phyloP scores from a whole-genome alignment of 2,113 vertebrate species.

The Ochotona curzoniae region DNA sequence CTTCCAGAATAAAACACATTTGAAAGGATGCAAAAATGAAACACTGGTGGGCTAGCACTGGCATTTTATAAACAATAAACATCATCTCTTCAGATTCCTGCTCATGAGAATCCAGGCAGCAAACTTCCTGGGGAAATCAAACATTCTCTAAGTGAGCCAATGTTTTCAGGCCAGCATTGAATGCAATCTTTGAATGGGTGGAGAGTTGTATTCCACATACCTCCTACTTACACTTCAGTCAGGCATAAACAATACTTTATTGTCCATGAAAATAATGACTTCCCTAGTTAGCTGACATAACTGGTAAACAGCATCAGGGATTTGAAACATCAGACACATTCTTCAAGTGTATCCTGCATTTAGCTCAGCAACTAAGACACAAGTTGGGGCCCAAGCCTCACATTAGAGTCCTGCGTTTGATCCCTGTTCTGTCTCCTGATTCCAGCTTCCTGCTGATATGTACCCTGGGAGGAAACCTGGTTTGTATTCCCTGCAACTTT shows the following conservation, averaged over 20 bases:
- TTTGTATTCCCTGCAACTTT: no score
- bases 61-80: neutral
- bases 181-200: neutral
- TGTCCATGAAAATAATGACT: neutral
- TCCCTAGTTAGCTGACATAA: neutral
- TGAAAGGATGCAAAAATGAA: neutral
- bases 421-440: no score
- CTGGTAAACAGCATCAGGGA: neutral
- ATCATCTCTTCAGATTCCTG: neutral
- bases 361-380: no score
- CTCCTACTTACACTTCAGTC: neutral
- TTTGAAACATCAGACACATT: neutral
- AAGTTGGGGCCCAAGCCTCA: no score
- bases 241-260: neutral
- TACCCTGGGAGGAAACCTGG: no score
- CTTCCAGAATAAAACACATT: neutral
- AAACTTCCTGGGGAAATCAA: neutral
- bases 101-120: neutral
- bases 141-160: neutral
- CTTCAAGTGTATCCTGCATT: neutral
- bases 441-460: no score
- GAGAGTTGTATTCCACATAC: neutral
- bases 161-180: neutral
- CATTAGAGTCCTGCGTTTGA: no score
- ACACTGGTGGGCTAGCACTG: fast-evolving